Conservation (phyloP, 2,888 invertebrate genomes). For the Leucophenga montana region DNA sequence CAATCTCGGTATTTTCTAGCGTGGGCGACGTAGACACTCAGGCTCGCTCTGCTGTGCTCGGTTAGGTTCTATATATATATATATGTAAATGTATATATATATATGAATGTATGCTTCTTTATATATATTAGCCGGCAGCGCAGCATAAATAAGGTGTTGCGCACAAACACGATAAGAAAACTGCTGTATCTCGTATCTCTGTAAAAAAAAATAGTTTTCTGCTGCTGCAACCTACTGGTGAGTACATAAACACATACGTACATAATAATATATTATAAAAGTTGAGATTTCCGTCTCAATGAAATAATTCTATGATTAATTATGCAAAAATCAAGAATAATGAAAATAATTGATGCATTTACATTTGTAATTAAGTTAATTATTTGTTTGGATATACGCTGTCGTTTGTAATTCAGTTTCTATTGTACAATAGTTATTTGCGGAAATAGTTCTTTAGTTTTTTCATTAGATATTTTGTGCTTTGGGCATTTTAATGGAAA, state of each 20-base stretch:
- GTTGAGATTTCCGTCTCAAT: slow-evolving; percentile 2
- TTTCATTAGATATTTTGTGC: too few relatives aligned
- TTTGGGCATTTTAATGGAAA: too few relatives aligned
- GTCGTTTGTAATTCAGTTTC: background rate
- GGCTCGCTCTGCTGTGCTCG: background rate
- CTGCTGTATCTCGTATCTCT: too few relatives aligned
- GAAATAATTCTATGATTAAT: slow-evolving; percentile 14
- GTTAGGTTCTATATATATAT: too few relatives aligned
- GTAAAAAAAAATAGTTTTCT: background rate
- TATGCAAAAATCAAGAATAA: slow-evolving; percentile 20
- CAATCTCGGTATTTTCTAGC: background rate
- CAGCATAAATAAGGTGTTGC: too few relatives aligned
- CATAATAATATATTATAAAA: too few relatives aligned
- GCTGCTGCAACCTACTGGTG: background rate
- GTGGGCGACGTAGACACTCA: background rate
- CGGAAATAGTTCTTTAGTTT: slow-evolving; percentile 47
- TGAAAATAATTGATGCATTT: slow-evolving; percentile 23
- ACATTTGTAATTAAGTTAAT: slow-evolving; percentile 17
- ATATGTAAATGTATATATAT: too few relatives aligned
- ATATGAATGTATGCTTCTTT: too few relatives aligned
- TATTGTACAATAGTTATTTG: too few relatives aligned
- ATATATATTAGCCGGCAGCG: too few relatives aligned
- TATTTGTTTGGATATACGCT: background rate
- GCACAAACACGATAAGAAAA: too few relatives aligned
- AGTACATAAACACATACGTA: background rate